Evolutionary conservation across 2,113 vertebrate genomes (phyloP).

Genomic region (Chloroceryle aenea): DNA sequence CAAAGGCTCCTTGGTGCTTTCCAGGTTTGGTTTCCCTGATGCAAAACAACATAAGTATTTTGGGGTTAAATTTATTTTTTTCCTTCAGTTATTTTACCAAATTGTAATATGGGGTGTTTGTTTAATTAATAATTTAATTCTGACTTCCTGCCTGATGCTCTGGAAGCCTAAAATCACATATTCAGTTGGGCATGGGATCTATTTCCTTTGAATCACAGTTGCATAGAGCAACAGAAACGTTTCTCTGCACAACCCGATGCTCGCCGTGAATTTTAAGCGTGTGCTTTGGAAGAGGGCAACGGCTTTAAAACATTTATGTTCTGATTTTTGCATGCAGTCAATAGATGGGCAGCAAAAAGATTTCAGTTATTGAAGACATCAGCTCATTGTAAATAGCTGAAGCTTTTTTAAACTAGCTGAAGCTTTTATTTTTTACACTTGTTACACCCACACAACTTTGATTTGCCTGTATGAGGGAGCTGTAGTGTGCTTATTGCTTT

Average conservation of each 20-base stretch:
- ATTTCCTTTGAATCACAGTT: not conserved
- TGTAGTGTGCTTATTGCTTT: not conserved
- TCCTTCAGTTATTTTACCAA: not conserved
- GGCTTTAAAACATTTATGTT: not conserved
- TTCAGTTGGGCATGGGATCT: not conserved
- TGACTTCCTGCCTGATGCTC: fast-evolving
- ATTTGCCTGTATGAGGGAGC: fast-evolving
- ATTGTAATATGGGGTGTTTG: fast-evolving
- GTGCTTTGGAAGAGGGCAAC: not conserved
- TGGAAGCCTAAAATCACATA: not conserved
- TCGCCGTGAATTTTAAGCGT: not conserved
- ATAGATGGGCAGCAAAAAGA: not conserved
- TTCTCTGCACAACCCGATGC: not conserved
- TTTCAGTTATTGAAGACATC: not conserved
- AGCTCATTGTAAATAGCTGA: not conserved
- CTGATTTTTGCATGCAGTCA: not conserved
- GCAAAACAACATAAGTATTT: not conserved
- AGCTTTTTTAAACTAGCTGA: not conserved
- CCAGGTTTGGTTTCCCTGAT: not conserved
- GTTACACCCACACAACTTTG: fast-evolving
- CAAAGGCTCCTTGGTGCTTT: not conserved
- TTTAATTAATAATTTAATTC: not conserved
- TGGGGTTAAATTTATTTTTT: too few species aligned
- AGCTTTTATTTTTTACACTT: not conserved
- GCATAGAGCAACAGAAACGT: not conserved